phyloP scores from a whole-genome alignment of 1,140 invertebrate species.

The Branchinecta lindahli region DNA sequence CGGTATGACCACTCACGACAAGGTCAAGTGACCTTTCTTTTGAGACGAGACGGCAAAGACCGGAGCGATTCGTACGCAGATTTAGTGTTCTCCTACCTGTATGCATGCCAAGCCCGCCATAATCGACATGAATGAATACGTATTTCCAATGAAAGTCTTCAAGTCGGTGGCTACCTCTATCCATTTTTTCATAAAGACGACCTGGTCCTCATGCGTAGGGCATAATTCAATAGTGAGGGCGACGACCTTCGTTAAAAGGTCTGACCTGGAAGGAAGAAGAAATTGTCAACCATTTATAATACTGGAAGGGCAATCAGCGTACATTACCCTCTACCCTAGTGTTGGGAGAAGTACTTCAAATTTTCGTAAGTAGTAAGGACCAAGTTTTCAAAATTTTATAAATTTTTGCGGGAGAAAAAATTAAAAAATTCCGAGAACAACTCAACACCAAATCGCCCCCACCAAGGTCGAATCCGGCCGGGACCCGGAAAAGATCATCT shows the following conservation, averaged over 20 bases:
- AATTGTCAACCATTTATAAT: no score
- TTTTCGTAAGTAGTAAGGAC: no score
- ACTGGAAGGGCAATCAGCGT: no score
- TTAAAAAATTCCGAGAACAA: no score
- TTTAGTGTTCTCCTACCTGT: conserved; percentile 40
- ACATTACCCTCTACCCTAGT: no score
- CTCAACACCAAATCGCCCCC: no score
- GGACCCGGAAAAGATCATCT: no score
- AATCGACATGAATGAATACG: conserved; percentile 74
- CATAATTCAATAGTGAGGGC: conserved; percentile 73
- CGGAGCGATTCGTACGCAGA: no score
- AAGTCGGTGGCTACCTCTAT: conserved; percentile 79
- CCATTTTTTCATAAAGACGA: conserved; percentile 76
- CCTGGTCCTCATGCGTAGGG: conserved; percentile 49
- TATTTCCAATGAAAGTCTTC: conserved; percentile 74
- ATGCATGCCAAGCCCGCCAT: conserved; percentile 74
- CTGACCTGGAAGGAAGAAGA: conserved; percentile 41
- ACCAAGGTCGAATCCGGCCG: no score
- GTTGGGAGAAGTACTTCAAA: no score
- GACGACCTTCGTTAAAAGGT: conserved; percentile 70
- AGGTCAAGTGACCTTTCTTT: not conserved
- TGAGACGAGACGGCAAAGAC: not conserved
- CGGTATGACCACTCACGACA: not conserved
- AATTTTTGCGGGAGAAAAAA: no score
- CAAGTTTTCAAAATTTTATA: no score